These are phyloP conservation scores for Andricus quercusramuli DNA, from an alignment of 2,888 invertebrate genomes.

Conservation along the genomic window DNA sequence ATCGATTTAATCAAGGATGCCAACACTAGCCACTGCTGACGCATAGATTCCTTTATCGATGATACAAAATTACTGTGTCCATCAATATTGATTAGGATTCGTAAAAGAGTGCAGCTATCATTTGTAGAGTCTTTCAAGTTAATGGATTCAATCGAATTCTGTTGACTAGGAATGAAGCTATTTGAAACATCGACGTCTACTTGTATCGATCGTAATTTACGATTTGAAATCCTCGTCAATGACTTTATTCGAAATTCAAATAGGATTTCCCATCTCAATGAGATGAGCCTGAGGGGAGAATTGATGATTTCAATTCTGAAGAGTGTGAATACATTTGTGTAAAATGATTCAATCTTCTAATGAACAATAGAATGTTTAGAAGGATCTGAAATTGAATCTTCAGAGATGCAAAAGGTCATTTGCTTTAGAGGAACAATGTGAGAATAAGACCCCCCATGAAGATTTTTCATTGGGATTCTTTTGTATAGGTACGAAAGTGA, in stretches of 20 bases:
- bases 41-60: slow-evolving; percentile 2
- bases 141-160: neutral
- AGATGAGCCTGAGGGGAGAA: neutral
- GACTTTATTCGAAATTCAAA: slow-evolving; percentile 39
- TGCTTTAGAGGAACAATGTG: neutral
- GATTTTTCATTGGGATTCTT: neutral
- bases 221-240: neutral
- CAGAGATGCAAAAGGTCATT: neutral
- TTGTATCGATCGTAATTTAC: neutral
- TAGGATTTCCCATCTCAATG: neutral
- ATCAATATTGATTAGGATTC: slow-evolving; percentile 32
- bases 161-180: neutral
- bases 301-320: slow-evolving; percentile 44
- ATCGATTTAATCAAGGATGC: slow-evolving; percentile 14
- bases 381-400: slow-evolving; percentile 1
- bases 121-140: neutral
- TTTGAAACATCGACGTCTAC: neutral
- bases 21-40: slow-evolving; percentile 18
- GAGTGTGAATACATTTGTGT: slow-evolving; percentile 25
- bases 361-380: slow-evolving; percentile 2
- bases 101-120: neutral
- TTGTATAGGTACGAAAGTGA: neutral
- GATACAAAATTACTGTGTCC: neutral
- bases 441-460: neutral
- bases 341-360: slow-evolving; percentile 41